phyloP scores from a whole-genome alignment of 2,888 invertebrate species.

The Drosophila gaucha region DNA sequence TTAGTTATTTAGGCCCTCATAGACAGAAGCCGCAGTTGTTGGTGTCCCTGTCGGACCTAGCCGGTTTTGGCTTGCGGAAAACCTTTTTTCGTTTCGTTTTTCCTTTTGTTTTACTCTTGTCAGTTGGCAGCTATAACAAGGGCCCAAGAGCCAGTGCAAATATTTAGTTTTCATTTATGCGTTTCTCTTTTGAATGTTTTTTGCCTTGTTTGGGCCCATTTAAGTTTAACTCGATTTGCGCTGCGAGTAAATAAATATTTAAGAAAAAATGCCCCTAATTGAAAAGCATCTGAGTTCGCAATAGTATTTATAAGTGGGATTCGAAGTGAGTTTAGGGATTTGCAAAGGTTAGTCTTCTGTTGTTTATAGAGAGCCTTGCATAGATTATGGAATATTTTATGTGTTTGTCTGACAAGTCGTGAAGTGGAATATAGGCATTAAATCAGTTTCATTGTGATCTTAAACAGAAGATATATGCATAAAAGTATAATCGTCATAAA shows the following conservation, averaged over 20 bases:
- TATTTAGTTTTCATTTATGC: conserved; percentile 80
- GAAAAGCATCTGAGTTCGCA: conserved; percentile 39
- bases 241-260: conserved; percentile 37
- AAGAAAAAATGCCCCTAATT: conserved; percentile 40
- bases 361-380: too few species aligned
- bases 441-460: too few species aligned
- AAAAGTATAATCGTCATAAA: too few species aligned
- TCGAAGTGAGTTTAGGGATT: background rate
- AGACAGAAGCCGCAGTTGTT: conserved; percentile 45
- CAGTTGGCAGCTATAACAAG: conserved; percentile 61
- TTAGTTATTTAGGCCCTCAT: conserved; percentile 75
- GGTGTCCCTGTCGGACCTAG: conserved; percentile 9
- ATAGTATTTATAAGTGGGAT: background rate
- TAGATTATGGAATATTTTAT: too few species aligned
- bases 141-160: conserved; percentile 59
- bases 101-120: conserved; percentile 43
- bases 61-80: conserved; percentile 9
- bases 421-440: background rate
- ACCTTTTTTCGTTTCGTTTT: conserved; percentile 34
- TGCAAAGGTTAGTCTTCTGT: background rate
- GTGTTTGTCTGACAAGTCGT: too few species aligned
- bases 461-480: too few species aligned
- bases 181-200: conserved; percentile 39
- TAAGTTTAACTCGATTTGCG: conserved; percentile 62
- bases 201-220: conserved; percentile 36